These are phyloP conservation scores for Phrynosoma platyrhinos DNA, from an alignment of 2,113 vertebrate genomes.

Conservation along the genomic window DNA sequence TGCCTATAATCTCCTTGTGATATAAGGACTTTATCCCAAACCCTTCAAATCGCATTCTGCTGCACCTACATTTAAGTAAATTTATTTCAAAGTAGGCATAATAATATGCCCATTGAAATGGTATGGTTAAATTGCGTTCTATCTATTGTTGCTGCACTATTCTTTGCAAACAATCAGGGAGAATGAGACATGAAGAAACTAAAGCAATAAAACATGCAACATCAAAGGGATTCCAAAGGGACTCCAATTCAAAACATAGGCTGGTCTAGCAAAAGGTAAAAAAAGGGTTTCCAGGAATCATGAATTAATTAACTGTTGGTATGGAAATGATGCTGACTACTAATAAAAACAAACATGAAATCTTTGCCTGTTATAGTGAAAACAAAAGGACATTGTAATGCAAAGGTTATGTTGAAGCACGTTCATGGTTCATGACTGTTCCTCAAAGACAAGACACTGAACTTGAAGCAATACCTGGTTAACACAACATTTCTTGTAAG, in stretches of 20 bases:
- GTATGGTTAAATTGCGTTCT: not conserved
- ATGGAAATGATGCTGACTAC: not conserved
- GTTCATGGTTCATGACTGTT: not conserved
- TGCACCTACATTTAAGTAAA: not conserved
- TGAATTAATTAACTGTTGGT: constrained; percentile 5
- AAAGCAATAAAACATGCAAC: not conserved
- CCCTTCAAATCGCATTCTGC: not conserved
- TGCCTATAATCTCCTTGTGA: not conserved
- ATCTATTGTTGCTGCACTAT: not conserved
- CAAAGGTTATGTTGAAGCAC: not conserved
- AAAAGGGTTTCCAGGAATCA: not conserved
- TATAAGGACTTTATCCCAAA: not conserved
- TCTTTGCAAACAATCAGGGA: not conserved
- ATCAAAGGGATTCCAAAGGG: not conserved
- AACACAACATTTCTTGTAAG: not conserved
- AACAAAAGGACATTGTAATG: not conserved
- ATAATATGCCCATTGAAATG: not conserved
- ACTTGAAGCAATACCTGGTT: constrained; percentile 6
- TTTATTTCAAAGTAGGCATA: not conserved
- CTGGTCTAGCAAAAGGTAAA: not conserved
- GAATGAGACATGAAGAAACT: not conserved
- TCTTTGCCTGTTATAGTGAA: not conserved
- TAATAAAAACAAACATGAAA: not conserved
- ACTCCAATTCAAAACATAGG: not conserved
- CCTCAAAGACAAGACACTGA: not conserved